phyloP scores from a whole-genome alignment of 1,140 invertebrate genomes.

The Stenopsyche tienmushanensis region DNA sequence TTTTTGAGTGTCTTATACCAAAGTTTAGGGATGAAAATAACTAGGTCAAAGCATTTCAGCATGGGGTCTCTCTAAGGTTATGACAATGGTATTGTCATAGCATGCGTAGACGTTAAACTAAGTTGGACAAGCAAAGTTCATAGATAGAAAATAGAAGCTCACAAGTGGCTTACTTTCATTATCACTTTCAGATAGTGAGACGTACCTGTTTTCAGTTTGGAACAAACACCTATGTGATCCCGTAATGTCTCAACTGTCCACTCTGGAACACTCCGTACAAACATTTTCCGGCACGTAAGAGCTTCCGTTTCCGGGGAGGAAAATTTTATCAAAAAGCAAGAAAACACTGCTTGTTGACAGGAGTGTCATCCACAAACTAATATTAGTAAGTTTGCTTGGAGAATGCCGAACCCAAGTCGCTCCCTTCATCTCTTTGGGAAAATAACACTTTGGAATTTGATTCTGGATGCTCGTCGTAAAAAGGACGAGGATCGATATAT shows the following conservation, averaged over 20 bases:
- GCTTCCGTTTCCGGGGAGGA: not conserved
- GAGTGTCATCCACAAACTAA: not conserved
- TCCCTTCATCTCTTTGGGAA: no score
- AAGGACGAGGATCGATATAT: no score
- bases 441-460: no score
- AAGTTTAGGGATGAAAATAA: not conserved
- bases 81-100: not conserved
- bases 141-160: not conserved
- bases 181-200: conserved; percentile 11
- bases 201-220: not conserved
- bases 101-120: not conserved
- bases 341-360: not conserved
- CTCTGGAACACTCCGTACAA: not conserved
- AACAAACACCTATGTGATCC: conserved; percentile 1
- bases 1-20: not conserved
- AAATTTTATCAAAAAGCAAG: not conserved
- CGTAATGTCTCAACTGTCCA: not conserved
- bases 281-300: not conserved
- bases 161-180: conserved; percentile 10
- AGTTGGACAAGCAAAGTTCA: not conserved
- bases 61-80: not conserved
- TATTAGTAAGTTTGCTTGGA: not conserved
- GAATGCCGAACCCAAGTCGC: no score
- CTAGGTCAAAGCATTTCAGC: not conserved
- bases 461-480: no score